Conservation (phyloP, 35 echinoderm and acorn worm species). For the Heliocidaris tuberculata region DNA sequence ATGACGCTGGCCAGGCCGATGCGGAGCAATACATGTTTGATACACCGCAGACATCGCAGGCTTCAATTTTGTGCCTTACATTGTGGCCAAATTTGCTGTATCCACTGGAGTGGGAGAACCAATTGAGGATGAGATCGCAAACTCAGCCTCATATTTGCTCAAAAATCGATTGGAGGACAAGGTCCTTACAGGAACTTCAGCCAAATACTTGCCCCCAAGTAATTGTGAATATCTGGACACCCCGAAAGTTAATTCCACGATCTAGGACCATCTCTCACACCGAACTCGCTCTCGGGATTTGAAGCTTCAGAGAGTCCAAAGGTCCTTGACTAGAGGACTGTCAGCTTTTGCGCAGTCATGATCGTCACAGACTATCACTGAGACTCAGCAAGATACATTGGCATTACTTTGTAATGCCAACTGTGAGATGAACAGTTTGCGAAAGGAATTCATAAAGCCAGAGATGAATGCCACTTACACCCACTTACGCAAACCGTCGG, state of each 20-base stretch:
- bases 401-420: conserved; percentile 22
- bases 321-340: conserved; percentile 53
- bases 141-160: not conserved
- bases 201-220: conserved; percentile 44
- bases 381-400: conserved; percentile 28
- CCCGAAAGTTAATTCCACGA: conserved; percentile 49
- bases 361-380: not conserved
- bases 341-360: not conserved
- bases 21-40: no score
- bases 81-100: conserved; percentile 14
- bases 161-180: not conserved
- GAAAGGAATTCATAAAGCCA: conserved; percentile 54
- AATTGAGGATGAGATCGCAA: not conserved
- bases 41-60: no score
- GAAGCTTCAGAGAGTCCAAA: conserved; percentile 47
- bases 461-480: conserved; percentile 37
- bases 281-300: conserved; percentile 27
- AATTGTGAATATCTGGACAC: conserved; percentile 47
- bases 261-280: conserved; percentile 52
- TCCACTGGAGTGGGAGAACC: not conserved
- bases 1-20: no score
- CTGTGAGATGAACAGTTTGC: conserved; percentile 48
- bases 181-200: not conserved
- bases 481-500: conserved; percentile 42
- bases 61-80: no score